Percentiles rank a stretch among this genome's conserved stretches.
phyloP scores from a whole-genome alignment of 1,140 invertebrate species.

The Hyposmocoma kahamanoa region DNA sequence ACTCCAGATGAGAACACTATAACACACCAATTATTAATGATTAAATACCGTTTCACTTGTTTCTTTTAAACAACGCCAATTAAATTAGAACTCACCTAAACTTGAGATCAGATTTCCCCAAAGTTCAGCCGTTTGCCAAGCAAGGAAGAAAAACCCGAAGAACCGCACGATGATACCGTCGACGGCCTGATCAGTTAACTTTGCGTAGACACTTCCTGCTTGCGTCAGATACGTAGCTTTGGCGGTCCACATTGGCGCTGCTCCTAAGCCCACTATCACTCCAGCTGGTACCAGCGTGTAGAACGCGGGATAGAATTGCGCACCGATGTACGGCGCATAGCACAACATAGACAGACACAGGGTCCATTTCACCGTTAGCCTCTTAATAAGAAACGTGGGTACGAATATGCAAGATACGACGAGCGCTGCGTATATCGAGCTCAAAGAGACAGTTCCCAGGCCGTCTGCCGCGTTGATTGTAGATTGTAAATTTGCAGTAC shows the following conservation, averaged over 20 bases:
- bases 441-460: constrained; percentile 87
- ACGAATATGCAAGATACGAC: constrained; percentile 95
- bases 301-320: constrained; percentile 93
- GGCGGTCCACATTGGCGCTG: constrained; percentile 96
- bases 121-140: constrained; percentile 95
- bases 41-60: no score
- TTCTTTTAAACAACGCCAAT: no score
- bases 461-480: constrained; percentile 90
- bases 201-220: constrained; percentile 90
- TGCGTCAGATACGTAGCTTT: constrained; percentile 97
- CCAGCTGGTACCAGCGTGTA: constrained; percentile 95
- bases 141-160: constrained; percentile 98
- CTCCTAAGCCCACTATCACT: constrained; percentile 90
- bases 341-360: constrained; percentile 92
- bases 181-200: constrained; percentile 88
- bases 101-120: constrained; percentile 98
- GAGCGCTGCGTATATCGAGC: constrained; percentile 90
- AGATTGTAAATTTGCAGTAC: constrained; percentile 91
- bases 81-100: constrained; percentile 77
- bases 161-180: constrained; percentile 95
- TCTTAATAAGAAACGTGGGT: constrained; percentile 90
- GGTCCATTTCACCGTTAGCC: constrained; percentile 96
- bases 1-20: constrained; percentile 85
- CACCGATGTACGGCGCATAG: constrained; percentile 94
- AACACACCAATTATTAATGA: constrained; percentile 18